These are phyloP conservation scores for Achroia grisella DNA, from an alignment of 1,140 invertebrate species.

Conservation along the genomic window DNA sequence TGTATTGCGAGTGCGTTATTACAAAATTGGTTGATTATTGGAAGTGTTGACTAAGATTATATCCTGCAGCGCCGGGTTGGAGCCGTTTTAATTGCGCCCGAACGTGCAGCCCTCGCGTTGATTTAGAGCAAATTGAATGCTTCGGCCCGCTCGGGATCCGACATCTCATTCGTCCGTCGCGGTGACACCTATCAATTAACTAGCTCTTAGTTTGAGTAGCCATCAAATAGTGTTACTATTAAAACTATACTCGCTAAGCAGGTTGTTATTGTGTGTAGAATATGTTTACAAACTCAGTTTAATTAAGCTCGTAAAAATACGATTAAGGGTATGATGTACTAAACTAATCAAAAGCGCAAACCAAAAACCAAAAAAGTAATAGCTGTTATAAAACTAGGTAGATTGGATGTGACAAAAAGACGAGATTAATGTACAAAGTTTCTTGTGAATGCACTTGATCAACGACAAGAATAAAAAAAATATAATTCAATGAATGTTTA, in stretches of 20 bases:
- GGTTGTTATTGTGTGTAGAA: conserved; percentile 26
- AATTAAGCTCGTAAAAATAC: conserved; percentile 20
- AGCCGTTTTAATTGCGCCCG: conserved; percentile 46
- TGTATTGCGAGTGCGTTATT: conserved; percentile 14
- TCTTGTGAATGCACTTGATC: too few relatives aligned
- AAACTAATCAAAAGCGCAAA: too few relatives aligned
- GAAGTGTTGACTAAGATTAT: conserved; percentile 33
- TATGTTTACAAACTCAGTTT: conserved; percentile 24
- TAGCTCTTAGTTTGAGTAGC: conserved; percentile 25
- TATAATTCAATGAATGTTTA: too few relatives aligned
- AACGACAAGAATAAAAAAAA: too few relatives aligned
- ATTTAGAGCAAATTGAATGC: conserved; percentile 56
- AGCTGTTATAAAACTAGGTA: too few relatives aligned
- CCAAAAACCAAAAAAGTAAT: too few relatives aligned
- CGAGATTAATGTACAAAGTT: too few relatives aligned
- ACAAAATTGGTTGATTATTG: conserved; percentile 32
- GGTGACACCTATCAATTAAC: conserved; percentile 45
- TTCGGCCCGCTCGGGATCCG: conserved; percentile 27
- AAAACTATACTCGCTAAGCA: conserved; percentile 20
- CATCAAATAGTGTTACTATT: conserved; percentile 25
- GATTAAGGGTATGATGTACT: too few relatives aligned
- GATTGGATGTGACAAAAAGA: too few relatives aligned
- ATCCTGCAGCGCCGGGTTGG: conserved; percentile 31
- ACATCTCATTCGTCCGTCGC: conserved; percentile 34
- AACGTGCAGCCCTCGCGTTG: conserved; percentile 28